Base-by-base conservation (phyloP, 2,888 invertebrate genomes). In the Petrolisthes manimaculis region DNA sequence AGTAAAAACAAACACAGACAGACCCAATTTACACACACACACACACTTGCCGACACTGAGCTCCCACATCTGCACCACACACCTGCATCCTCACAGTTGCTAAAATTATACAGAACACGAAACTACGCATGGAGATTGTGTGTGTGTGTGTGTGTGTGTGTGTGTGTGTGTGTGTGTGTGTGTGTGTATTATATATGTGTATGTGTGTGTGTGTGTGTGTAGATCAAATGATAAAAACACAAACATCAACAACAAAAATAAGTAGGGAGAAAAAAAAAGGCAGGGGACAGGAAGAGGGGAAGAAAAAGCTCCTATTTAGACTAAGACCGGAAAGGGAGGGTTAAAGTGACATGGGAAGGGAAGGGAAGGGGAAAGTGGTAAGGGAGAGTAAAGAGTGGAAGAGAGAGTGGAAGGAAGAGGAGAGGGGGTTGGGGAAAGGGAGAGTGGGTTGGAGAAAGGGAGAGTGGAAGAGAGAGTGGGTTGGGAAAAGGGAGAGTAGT, bases 121-220 rank as follows among this genome's bases (percentile, higher is more conserved):
- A 61, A 18, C 61, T 61, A 18, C 61, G 61, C 12, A 61, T 18
- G 61, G 61, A 61, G 61, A 3, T 2, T n/a, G 79, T 54, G 79
- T 54, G 79, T 54, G 79, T 54, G 79, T 54, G 79, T 53, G 79
- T 53, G 79, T 54, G 79, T n/a, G 71, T n/a, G 71, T 12, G 61
- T 61, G 61, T 9, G 18, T 14, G 61, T 14, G 61, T 14, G 61
- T 14, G 61, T n/a, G 71, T 37, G 37, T 37, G 37, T 37, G 37
- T 37, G 37, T 37, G n/a, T n/a, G n/a, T n/a, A n/a, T n/a, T n/a
- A n/a, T n/a, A n/a, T n/a, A n/a, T n/a, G n/a, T n/a, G n/a, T n/a
- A n/a, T n/a, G n/a, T n/a, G n/a, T n/a, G 37, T 37, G 37, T 37
- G 37, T 37, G 37, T 37, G 37, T 37, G 37, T 37, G 37, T 37